Conservation (phyloP, 2,888 invertebrate genomes). For the Hyposoter dolosus region DNA sequence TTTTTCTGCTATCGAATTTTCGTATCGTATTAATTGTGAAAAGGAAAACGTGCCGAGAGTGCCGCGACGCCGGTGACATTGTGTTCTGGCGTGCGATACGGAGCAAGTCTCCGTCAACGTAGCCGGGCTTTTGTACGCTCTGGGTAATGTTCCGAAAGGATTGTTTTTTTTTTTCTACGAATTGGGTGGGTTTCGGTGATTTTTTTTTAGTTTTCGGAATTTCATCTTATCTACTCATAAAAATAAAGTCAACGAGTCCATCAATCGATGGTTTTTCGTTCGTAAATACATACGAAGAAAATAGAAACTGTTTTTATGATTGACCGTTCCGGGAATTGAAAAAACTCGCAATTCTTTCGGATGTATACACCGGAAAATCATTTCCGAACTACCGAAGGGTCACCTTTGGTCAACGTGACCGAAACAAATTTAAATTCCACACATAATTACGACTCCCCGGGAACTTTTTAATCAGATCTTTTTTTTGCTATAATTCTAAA, state of each 20-base stretch:
- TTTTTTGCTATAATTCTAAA: neutral
- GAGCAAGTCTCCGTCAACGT: constrained; percentile 3
- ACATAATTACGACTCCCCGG: neutral
- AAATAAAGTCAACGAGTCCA: neutral
- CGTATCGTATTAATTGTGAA: constrained; percentile 26
- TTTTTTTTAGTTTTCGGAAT: neutral
- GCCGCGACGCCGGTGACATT: constrained; percentile 29
- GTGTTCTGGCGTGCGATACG: constrained; percentile 1
- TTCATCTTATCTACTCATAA: neutral
- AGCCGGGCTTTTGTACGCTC: neutral
- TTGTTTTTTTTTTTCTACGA: neutral
- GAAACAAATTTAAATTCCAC: neutral
- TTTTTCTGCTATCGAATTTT: constrained; percentile 20
- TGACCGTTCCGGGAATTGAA: neutral
- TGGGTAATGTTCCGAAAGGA: neutral
- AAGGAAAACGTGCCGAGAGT: constrained; percentile 3
- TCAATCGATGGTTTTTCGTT: neutral
- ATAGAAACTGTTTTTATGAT: neutral
- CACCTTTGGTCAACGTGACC: neutral
- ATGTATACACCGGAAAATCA: neutral
- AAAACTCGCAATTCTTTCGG: neutral
- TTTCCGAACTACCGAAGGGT: neutral
- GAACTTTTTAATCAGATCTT: neutral
- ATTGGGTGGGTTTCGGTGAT: too few species aligned
- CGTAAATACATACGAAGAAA: neutral